Evolutionary conservation across 2,888 invertebrate genomes (phyloP), one percentile per base, ranked within the genome.

Genomic region (Hyalella azteca): DNA sequence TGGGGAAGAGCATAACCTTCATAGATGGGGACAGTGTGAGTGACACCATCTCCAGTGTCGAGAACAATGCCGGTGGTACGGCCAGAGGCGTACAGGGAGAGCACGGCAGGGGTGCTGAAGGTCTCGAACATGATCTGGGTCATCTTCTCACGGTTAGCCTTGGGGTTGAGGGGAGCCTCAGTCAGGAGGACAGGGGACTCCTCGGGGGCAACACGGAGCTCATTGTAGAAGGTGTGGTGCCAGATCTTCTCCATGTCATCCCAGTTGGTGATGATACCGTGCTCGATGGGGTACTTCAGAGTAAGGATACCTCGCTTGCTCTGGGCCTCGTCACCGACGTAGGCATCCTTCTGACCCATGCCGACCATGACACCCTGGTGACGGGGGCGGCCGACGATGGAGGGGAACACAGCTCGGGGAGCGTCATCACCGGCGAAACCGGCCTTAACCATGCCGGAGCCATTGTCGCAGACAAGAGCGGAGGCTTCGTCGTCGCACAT

Each of bases 201-300:
- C n/a, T n/a, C 96, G 84, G 96, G 96, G 79, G 96, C 96, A 78
- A 97, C 96, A 90, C 97, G 93, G 88, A 97, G 92, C 89, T 97
- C 96, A 89, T 97, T 97, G 93, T 97, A 97, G 93, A 97, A 97
- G 88, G 97, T 96, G 91, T 97, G 97, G 89, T 97, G 97, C 97
- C 97, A 97, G 91, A 97, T 97, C 90, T 97, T 96, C 90, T 97
- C 97, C 97, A 97, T 97, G 88, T 96, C 96, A 87, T 97, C 96
- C 97, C 96, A 97, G 92, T 97, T 96, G 89, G 96, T 83, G 79
- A 83, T 81, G 86, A 84, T 84, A 60, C 84, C 84, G 81, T 84
- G 84, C 66, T 84, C 84, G 66, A 84, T 81, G 78, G 84, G 84
- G 81, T 84, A 84, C 76, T 84, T 83, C 54, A 84, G 82, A 76